Evolutionary conservation across 2,888 invertebrate species (phyloP), one percentile per base, ranked within the genome.

Genomic region (Leptopterna dolabrata): DNA sequence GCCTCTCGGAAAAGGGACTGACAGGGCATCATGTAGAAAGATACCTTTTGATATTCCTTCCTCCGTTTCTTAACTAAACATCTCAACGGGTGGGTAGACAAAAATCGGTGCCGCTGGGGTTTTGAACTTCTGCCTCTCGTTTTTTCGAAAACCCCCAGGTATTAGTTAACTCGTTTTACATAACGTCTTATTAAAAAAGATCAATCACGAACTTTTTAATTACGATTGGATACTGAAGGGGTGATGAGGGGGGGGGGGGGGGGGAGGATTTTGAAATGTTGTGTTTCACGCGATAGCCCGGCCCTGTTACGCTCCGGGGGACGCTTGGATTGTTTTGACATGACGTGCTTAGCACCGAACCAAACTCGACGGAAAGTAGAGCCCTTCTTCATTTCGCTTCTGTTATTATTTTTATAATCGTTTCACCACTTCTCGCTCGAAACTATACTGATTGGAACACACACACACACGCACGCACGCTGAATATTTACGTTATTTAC

Each of bases 121-220:
- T 45, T 43, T 14, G 45, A 47, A 30, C 78, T 78, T 78, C 29
- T 45, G 24, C 78, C 19, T 45, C 29, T 29, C 27, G 29, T 29
- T 29, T 30, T 78, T 14, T 27, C n/a, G 47, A 81, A 81, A 63
- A 81, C 16, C 55, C 81, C 41, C 55, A 3, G 16, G 27, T 78
- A 27, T 78, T 24, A 55, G 81, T 81, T 81, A 55, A 83, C 71
- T 83, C 83, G 83, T 83, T 83, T 83, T 83, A 83, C 83, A 83
- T 43, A 83, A 83, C 83, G 83, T 83, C 83, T 83, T 83, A 83
- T 83, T 83, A 83, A 83, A 83, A 83, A 83, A 83, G 70, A 71
- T 83, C 83, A 83, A 83, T 83, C 83, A 83, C 83, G 83, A 83
- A 83, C 30, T 83, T 83, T 63, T 83, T 83, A 83, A 83, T 83